A percentile compares a stretch with the other conserved stretches of the same genome.
phyloP scores from a whole-genome alignment of 2,113 vertebrate genomes.

The Hydrochoerus hydrochaeris region DNA sequence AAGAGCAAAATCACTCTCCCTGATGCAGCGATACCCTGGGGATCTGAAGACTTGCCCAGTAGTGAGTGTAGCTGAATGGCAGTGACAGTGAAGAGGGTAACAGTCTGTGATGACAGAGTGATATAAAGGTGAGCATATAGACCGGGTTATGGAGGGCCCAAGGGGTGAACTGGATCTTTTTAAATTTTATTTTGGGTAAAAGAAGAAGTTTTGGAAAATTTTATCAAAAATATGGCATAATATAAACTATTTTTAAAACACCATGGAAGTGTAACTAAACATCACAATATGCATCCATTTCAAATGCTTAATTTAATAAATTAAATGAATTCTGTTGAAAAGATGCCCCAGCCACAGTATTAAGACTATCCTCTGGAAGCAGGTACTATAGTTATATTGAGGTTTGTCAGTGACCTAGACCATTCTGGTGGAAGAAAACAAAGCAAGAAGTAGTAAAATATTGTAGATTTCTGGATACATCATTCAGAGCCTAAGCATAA shows the following conservation, averaged over 20 bases:
- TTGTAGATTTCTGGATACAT: background rate
- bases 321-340: background rate
- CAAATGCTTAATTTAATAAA: background rate
- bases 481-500: background rate
- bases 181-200: background rate
- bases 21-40: no score
- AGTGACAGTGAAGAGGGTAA: background rate
- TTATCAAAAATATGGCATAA: background rate
- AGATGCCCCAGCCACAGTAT: background rate
- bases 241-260: background rate
- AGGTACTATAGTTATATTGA: background rate
- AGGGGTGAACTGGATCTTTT: background rate
- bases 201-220: background rate
- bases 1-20: background rate
- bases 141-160: fast-evolving
- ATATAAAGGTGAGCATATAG: background rate
- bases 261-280: background rate
- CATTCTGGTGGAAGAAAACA: background rate
- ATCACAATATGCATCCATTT: background rate
- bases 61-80: background rate
- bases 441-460: background rate
- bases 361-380: background rate
- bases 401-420: background rate
- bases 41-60: background rate
- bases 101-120: background rate